Evolutionary conservation across 2,113 vertebrate species (phyloP).

Genomic region (Cyanoderma ruficeps): DNA sequence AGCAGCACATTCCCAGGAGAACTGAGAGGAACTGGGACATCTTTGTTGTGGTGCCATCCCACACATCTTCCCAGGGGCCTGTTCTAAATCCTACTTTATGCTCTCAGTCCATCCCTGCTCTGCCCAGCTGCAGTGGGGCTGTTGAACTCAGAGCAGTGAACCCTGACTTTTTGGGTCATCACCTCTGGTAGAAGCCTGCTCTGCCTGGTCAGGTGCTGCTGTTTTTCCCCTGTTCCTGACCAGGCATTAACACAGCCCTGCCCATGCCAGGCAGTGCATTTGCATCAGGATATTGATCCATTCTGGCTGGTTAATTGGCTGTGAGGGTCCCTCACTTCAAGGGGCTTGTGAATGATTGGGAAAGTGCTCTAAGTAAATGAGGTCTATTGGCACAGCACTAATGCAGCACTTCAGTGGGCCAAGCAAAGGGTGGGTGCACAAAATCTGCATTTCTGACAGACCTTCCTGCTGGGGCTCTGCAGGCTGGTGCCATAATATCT

Average conservation of each 20-base stretch:
- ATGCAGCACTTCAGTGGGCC: background rate
- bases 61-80: background rate
- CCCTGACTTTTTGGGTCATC: background rate
- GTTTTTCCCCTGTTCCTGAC: background rate
- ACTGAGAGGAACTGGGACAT: background rate
- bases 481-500: background rate
- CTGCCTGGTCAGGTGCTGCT: background rate
- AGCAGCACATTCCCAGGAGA: background rate
- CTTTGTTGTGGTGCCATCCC: background rate
- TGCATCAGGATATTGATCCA: background rate
- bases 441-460: background rate
- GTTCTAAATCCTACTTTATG: background rate
- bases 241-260: background rate
- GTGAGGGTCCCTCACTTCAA: background rate
- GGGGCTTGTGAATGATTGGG: background rate
- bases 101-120: background rate
- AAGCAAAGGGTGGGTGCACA: background rate
- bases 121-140: background rate
- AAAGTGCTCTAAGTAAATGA: background rate
- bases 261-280: background rate
- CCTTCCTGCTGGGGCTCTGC: background rate
- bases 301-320: background rate
- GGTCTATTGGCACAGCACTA: background rate
- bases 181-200: background rate
- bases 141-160: background rate